Conservation (phyloP, 1,140 invertebrate genomes). For the Macrobrachium rosenbergii region DNA sequence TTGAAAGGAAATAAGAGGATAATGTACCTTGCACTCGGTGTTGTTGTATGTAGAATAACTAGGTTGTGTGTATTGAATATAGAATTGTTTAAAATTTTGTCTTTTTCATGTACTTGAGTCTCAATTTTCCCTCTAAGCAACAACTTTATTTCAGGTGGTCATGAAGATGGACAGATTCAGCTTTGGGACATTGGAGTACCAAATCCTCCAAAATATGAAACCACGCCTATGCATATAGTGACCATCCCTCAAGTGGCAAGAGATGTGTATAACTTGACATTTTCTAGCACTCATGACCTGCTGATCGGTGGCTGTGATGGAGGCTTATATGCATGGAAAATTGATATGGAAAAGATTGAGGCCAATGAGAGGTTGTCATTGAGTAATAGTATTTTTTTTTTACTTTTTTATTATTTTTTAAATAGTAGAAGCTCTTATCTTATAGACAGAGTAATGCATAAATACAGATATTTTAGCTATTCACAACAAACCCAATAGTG, state of each 20-base stretch:
- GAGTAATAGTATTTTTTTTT: background rate
- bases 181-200: constrained; percentile 72
- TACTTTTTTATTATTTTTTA: background rate
- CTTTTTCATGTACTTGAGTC: background rate
- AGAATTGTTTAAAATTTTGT: background rate
- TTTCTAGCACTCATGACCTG: constrained; percentile 57
- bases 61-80: no score
- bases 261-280: constrained; percentile 66
- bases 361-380: constrained; percentile 43
- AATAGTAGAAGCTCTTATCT: no score
- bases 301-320: constrained; percentile 66
- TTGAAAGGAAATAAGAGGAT: no score
- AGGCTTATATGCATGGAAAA: constrained; percentile 65
- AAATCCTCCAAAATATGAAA: constrained; percentile 68
- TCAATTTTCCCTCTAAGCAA: background rate
- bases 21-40: no score
- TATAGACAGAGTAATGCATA: no score
- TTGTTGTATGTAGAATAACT: no score
- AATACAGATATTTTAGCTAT: no score
- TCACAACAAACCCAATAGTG: no score
- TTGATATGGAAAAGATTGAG: constrained; percentile 64
- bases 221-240: constrained; percentile 64
- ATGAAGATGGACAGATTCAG: constrained; percentile 70
- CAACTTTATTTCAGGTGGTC: constrained; percentile 69
- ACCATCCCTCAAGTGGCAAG: constrained; percentile 63